These are phyloP conservation scores for Gobiocypris rarus DNA, from an alignment of 2,113 vertebrate genomes.

Conservation along the genomic window DNA sequence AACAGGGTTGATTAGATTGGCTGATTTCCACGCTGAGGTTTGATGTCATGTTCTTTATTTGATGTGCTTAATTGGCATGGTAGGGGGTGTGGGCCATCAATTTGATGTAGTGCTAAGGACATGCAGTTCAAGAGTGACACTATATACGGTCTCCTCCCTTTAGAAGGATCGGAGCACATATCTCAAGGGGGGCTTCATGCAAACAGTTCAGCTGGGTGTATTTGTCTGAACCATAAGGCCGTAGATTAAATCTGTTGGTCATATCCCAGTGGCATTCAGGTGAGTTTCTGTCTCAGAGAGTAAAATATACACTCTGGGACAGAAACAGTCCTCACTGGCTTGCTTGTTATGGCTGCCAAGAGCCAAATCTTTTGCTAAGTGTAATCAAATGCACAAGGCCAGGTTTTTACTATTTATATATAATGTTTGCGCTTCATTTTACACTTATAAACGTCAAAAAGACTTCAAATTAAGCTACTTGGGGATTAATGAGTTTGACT, in stretches of 20 bases:
- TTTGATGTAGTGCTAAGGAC: conserved; percentile 37
- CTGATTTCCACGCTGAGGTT: conserved; percentile 50
- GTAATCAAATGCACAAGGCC: background rate
- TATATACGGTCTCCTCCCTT: conserved; percentile 7
- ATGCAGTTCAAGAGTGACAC: conserved; percentile 29
- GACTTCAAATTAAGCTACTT: background rate
- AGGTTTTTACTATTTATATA: background rate
- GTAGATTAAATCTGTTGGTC: conserved; percentile 25
- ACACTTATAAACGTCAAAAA: background rate
- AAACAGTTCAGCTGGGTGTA: conserved; percentile 22
- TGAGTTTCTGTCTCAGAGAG: conserved; percentile 56
- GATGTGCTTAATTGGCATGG: conserved; percentile 53
- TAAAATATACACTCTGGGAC: conserved; percentile 64
- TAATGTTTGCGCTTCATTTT: background rate
- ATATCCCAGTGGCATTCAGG: conserved; percentile 22
- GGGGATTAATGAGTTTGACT: background rate
- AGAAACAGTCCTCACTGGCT: conserved; percentile 65
- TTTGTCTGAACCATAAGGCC: conserved; percentile 34
- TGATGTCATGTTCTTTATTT: conserved; percentile 49
- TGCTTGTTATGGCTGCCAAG: conserved; percentile 65
- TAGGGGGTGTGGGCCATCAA: conserved; percentile 38
- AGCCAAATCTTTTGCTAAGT: conserved; percentile 1
- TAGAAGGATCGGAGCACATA: background rate
- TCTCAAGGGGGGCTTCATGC: conserved; percentile 24
- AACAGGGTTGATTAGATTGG: conserved; percentile 51